A percentile compares a stretch with the other conserved stretches of the same genome.
Evolutionary conservation across 2,888 invertebrate species (phyloP).

Genomic region (Euproctis similis): DNA sequence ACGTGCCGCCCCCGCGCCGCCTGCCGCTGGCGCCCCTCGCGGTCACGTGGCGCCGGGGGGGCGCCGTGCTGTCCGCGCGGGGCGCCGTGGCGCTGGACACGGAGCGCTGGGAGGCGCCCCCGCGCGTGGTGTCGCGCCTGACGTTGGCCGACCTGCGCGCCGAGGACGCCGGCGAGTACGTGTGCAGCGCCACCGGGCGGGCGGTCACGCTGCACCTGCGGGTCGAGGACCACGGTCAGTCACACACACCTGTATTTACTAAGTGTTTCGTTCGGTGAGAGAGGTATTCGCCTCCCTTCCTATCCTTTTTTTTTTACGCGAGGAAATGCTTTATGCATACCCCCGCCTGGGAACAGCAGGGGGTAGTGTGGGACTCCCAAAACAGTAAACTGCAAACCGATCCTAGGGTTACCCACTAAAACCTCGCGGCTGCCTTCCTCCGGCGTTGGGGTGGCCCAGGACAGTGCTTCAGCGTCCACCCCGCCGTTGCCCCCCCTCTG

Average conservation of each 20-base stretch:
- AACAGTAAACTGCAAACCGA: too few relatives aligned
- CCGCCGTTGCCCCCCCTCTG: too few relatives aligned
- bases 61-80: constrained; percentile 13
- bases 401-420: too few relatives aligned
- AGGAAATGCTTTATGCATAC: too few relatives aligned
- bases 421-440: too few relatives aligned
- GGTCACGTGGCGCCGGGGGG: constrained; percentile 39
- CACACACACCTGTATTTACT: neutral
- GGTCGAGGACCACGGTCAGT: constrained; percentile 11
- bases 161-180: constrained; percentile 60
- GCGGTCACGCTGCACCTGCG: constrained; percentile 16
- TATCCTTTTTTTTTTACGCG: too few relatives aligned
- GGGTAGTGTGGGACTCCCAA: too few relatives aligned
- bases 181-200: constrained; percentile 22
- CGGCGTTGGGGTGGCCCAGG: too few relatives aligned
- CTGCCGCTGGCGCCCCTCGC: constrained; percentile 41
- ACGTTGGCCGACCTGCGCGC: constrained; percentile 70
- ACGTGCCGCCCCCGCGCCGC: constrained; percentile 32
- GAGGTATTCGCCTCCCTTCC: too few relatives aligned
- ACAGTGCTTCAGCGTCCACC: too few relatives aligned
- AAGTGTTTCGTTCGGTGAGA: too few relatives aligned
- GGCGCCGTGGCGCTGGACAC: constrained; percentile 80
- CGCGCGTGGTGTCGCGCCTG: constrained; percentile 77
- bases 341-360: too few relatives aligned
- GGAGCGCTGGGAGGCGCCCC: constrained; percentile 77